Conservation (phyloP, 2,113 vertebrate species). For the Oryzias woworae region DNA sequence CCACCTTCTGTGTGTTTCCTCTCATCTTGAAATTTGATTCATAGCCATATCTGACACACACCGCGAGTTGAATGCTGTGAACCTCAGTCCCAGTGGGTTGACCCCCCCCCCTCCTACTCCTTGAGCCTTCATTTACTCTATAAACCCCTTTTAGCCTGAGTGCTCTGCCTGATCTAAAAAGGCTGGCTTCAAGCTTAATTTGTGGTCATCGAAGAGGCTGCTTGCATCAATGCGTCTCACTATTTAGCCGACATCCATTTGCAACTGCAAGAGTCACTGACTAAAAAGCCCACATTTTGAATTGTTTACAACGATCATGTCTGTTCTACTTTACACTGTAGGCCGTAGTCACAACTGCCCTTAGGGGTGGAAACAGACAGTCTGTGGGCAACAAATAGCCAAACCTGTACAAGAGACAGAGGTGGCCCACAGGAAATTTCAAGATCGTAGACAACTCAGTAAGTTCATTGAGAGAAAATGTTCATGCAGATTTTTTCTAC, state of each 20-base stretch:
- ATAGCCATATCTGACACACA: constrained; percentile 13
- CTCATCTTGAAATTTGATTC: constrained; percentile 28
- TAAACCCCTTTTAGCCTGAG: constrained; percentile 29
- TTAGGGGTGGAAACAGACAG: too few relatives aligned
- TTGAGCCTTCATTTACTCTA: constrained; percentile 19
- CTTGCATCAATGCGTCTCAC: constrained; percentile 70
- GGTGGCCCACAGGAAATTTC: too few relatives aligned
- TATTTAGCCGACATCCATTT: constrained; percentile 60
- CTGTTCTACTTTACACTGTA: too few relatives aligned
- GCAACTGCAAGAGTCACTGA: constrained; percentile 24
- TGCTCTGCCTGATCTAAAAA: constrained; percentile 55
- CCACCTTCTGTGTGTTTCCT: constrained; percentile 28
- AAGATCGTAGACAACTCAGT: too few relatives aligned
- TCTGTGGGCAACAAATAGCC: too few relatives aligned
- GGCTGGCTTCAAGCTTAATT: constrained; percentile 70
- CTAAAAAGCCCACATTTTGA: too few relatives aligned
- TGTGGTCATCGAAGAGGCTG: constrained; percentile 61
- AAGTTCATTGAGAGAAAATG: too few relatives aligned
- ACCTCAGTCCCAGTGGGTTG: constrained; percentile 22
- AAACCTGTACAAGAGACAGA: too few relatives aligned
- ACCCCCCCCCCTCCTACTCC: not conserved
- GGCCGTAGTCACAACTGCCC: too few relatives aligned
- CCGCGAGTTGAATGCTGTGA: constrained; percentile 26
- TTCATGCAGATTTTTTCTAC: too few relatives aligned
- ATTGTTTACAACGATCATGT: too few relatives aligned